These are phyloP conservation scores for Lineus longissimus DNA, from an alignment of 1,140 invertebrate genomes.

Conservation along the genomic window DNA sequence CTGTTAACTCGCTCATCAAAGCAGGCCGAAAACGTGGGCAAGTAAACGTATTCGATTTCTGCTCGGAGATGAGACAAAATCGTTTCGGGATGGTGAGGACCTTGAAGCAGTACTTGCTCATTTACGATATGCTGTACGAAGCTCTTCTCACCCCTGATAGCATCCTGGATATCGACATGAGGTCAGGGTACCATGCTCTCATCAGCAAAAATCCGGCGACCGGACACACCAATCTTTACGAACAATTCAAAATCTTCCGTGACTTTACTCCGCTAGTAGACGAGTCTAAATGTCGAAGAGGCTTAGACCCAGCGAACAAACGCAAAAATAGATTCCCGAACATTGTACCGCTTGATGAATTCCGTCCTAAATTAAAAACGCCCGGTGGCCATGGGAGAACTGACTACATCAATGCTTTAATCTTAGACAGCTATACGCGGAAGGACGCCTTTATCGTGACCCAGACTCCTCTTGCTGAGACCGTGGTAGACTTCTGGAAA, in stretches of 20 bases:
- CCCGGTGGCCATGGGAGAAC: slow-evolving; percentile 20
- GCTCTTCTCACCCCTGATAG: slow-evolving; percentile 37
- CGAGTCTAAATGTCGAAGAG: slow-evolving; percentile 26
- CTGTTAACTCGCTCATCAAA: slow-evolving; percentile 43
- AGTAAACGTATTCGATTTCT: slow-evolving; percentile 44
- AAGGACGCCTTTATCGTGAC: slow-evolving; percentile 47
- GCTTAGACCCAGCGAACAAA: slow-evolving; percentile 27
- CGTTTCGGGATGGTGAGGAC: slow-evolving; percentile 46
- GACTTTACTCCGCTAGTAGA: slow-evolving; percentile 30
- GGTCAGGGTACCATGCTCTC: slow-evolving; percentile 33
- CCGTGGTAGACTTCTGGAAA: slow-evolving; percentile 52
- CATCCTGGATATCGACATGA: slow-evolving; percentile 30
- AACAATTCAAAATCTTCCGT: slow-evolving; percentile 43
- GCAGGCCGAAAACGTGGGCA: slow-evolving; percentile 26
- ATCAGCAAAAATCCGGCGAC: slow-evolving; percentile 35
- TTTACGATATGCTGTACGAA: slow-evolving; percentile 50
- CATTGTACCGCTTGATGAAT: slow-evolving; percentile 33
- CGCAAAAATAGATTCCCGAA: slow-evolving; percentile 43
- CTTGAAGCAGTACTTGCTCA: slow-evolving; percentile 46
- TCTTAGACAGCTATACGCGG: slow-evolving; percentile 38
- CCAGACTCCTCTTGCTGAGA: slow-evolving; percentile 46
- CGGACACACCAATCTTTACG: slow-evolving; percentile 36
- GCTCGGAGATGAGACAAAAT: slow-evolving; percentile 40
- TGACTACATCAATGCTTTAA: slow-evolving; percentile 25
- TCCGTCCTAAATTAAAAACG: slow-evolving; percentile 32